Base-by-base conservation (phyloP, 2,113 vertebrate genomes). In the Isurus oxyrinchus region DNA sequence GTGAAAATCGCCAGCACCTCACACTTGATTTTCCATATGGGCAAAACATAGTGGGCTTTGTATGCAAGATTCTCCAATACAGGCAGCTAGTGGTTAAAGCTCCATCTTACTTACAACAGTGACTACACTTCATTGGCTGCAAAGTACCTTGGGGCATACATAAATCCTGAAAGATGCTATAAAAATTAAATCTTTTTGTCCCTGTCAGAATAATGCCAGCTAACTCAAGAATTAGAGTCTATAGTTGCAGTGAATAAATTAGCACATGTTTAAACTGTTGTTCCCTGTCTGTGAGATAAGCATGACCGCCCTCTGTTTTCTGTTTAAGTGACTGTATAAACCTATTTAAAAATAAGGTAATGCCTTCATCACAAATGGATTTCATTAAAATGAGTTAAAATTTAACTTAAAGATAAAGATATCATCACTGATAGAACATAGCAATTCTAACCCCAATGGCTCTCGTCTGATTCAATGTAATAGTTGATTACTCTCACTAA, bases 401-500 rank as follows among this genome's bases (percentile, higher is more conserved):
- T 31, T 76, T 76, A 66, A 66, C 63, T 66, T 19, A 6, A 69
- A 25, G 67, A 69, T 3, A 21, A 0, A 91, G 16, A 93, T n/a
- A 40, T 61, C 87, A 90, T 31, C 53, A 44, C 79, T 44, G 35
- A 57, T 57, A 90, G 3, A 61, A 14, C 88, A 91, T 0, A 16
- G 91, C 40, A 94, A 67, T 21, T 44, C 61, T 8, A 72, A 5
- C 6, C 27, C 27, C 67, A 69, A 14, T 13, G 11, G 27, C 49
- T 14, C 94, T 72, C 23, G 4, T 49, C 11, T 2, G 10, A 72
- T 3, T 55, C 27, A 35, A 21, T 4, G 57, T 21, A 59, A 63
- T 35, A 79, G 31, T 16, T 16, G 53, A 67, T 67, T 55, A 55
- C 55, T 35, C 59, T 61, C 3, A 94, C 96, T 98, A 97, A 98